These are phyloP conservation scores for Urocitellus parryii DNA, from an alignment of 2,113 vertebrate genomes.

Conservation along the genomic window DNA sequence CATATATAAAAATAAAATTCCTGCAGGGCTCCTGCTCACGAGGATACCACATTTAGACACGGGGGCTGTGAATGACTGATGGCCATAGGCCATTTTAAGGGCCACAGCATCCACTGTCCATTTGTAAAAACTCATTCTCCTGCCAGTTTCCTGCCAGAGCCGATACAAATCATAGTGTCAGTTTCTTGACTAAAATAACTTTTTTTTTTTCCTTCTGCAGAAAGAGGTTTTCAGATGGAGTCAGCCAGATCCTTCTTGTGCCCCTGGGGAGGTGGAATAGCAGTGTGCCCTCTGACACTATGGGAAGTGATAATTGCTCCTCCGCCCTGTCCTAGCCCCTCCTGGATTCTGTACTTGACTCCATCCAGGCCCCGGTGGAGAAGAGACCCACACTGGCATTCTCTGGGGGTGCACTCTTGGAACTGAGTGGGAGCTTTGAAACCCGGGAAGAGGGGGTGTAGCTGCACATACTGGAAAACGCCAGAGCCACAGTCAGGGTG, in stretches of 20 bases:
- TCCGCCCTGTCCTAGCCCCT: background rate
- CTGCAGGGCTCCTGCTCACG: background rate
- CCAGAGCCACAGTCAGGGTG: background rate
- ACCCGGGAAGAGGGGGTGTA: background rate
- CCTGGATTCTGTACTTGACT: background rate
- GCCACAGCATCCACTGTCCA: background rate
- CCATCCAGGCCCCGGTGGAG: too few relatives aligned
- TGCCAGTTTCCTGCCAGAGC: slow-evolving; percentile 63
- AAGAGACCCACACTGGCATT: background rate
- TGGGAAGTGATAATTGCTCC: background rate
- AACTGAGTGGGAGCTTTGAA: background rate
- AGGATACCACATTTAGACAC: background rate
- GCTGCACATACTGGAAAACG: background rate
- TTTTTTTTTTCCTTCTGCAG: background rate
- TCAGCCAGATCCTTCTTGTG: background rate
- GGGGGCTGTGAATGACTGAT: background rate
- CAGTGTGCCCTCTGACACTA: background rate
- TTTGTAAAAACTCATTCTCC: slow-evolving; percentile 42
- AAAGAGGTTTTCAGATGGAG: slow-evolving; percentile 54
- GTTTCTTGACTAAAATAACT: slow-evolving; percentile 61
- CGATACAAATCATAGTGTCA: slow-evolving; percentile 60
- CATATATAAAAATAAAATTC: slow-evolving; percentile 25
- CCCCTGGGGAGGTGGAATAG: background rate
- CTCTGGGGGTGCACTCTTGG: background rate
- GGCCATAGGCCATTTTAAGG: background rate